Conservation (phyloP, 1,140 invertebrate species). For the Pararge aegeria region DNA sequence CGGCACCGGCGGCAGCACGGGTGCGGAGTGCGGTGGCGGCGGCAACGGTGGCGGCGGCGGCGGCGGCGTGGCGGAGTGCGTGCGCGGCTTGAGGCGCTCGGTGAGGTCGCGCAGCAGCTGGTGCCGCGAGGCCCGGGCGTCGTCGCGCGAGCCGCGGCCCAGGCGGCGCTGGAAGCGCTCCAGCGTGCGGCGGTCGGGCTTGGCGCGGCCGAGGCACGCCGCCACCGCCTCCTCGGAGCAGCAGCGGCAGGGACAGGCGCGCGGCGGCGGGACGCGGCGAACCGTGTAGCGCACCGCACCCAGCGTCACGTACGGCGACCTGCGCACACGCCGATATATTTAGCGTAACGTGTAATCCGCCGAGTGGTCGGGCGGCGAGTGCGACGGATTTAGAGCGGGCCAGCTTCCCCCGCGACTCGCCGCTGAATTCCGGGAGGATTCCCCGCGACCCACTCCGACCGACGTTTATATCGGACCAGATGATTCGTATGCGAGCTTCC, state of each 20-base stretch:
- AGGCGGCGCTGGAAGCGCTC: conserved; percentile 89
- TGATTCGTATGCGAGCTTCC: conserved; percentile 51
- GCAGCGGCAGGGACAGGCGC: conserved; percentile 68
- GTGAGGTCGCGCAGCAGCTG: conserved; percentile 87
- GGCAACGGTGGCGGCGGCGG: conserved; percentile 58
- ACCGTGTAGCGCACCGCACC: conserved; percentile 81
- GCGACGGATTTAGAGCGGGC: conserved; percentile 70
- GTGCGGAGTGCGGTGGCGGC: conserved; percentile 57
- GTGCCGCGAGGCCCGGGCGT: conserved; percentile 79
- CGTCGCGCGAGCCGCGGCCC: conserved; percentile 82
- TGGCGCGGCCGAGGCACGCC: conserved; percentile 75
- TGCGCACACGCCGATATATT: conserved; percentile 66
- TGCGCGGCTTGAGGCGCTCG: conserved; percentile 82
- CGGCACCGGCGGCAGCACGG: conserved; percentile 62
- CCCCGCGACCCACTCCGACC: conserved; percentile 65
- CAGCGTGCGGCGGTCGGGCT: conserved; percentile 82
- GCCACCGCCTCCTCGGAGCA: conserved; percentile 77
- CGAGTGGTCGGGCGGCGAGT: conserved; percentile 64
- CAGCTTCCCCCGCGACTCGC: conserved; percentile 63
- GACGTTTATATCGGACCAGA: conserved; percentile 61
- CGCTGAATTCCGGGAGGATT: conserved; percentile 74
- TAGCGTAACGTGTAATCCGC: conserved; percentile 59
- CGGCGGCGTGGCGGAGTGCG: conserved; percentile 49
- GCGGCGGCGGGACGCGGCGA: conserved; percentile 76
- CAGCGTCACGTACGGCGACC: conserved; percentile 80